Conservation (phyloP, 92 coral and sea anemone genomes). For the Phenganax marumi region DNA sequence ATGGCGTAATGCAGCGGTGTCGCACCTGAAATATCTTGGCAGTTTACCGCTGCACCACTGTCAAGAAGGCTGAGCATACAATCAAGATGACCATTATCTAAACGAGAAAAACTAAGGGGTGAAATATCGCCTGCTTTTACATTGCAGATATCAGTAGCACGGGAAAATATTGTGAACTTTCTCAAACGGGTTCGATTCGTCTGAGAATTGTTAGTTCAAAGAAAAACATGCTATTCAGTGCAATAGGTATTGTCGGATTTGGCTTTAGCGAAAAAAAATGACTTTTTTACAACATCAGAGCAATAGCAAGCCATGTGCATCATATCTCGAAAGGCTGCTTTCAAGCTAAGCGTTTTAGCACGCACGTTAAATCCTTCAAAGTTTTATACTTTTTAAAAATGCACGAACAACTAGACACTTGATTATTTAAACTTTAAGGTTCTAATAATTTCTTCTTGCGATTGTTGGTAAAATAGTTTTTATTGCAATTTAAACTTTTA, state of each 20-base stretch:
- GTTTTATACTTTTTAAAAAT: too few species aligned
- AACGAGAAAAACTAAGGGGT: not conserved
- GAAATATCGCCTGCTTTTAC: not conserved
- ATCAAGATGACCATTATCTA: slow-evolving; percentile 28
- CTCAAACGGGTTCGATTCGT: too few species aligned
- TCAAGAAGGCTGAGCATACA: slow-evolving; percentile 21
- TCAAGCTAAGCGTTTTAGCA: too few species aligned
- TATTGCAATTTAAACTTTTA: not conserved
- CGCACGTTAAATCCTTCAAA: too few species aligned
- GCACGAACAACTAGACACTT: too few species aligned
- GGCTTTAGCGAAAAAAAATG: too few species aligned
- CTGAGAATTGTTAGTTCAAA: not conserved
- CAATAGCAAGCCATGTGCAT: too few species aligned
- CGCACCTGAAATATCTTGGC: slow-evolving; percentile 16
- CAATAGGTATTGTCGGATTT: not conserved
- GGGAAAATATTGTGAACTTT: too few species aligned
- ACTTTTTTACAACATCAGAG: too few species aligned
- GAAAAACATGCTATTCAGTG: not conserved
- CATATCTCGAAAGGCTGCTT: too few species aligned
- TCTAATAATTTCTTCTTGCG: not conserved
- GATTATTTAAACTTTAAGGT: too few species aligned
- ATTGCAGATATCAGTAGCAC: not conserved
- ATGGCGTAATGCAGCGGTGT: slow-evolving; percentile 34
- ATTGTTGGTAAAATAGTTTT: not conserved
- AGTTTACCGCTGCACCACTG: slow-evolving; percentile 24